Evolutionary conservation across 2,888 invertebrate species (phyloP), one percentile per base, ranked within the genome.

Genomic region (Idaea dimidiata): DNA sequence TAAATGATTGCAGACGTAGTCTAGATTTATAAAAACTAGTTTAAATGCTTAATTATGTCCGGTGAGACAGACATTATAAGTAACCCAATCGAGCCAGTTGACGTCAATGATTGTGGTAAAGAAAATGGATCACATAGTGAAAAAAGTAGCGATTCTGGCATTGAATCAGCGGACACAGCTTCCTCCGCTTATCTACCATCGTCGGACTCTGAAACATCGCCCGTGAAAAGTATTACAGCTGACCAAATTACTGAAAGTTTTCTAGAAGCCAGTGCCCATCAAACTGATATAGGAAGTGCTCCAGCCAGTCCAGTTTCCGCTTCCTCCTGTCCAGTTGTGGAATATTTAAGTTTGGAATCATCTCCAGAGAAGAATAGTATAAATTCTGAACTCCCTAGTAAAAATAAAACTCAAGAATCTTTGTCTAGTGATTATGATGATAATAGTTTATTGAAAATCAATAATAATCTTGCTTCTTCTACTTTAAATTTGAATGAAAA

Each of bases 61-160:
- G 65, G 71, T 54, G 83, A 78, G 70, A 72, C 68, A 17, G 75
- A 77, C 60, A 79, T 78, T 70, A 76, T 66, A 58, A 62, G 68
- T 16, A 61, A 66, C 76, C 84, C 83, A 82, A 86, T 82, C 79
- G 83, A 78, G 65, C 71, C 72, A 76, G 81, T 82, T 71, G 86
- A 87, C 84, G 86, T 86, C 74, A 81, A 80, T 75, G 75, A 71
- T 64, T 75, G 71, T 62, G 66, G 72, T 60, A 82, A 83, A 75
- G 86, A 86, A 81, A 86, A 80, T 79, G 76, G 72, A 66, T 75
- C 75, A 64, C 76, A 72, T 55, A 69, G 72, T 59, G 78, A 79
- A 67, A 75, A 62, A 77, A 80, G 79, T 60, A 74, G 78, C 64
- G 88, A 89, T 81, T 89, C 87, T 8, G 86, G 87, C 1, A 61